Evolutionary conservation across 2,797 vertebrate species (phyloP).

Genomic region (Phyllotis vaccarum): DNA sequence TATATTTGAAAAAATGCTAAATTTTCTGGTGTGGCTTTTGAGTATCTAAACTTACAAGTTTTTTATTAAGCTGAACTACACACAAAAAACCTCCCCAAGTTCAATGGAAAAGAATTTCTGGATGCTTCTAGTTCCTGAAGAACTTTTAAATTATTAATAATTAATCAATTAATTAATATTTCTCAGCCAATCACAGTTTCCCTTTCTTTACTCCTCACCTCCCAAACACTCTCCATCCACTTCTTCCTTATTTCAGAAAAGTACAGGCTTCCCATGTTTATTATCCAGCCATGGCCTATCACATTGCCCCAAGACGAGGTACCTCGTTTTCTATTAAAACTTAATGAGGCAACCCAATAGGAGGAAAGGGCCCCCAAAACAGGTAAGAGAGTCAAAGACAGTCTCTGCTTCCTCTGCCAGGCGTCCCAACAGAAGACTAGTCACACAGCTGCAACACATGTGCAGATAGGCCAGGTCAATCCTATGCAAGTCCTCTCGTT

Average conservation of each 20-base stretch:
- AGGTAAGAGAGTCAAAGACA: too few relatives aligned
- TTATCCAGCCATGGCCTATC: too few relatives aligned
- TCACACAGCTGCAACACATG: too few relatives aligned
- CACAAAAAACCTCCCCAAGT: background rate
- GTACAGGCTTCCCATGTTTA: too few relatives aligned
- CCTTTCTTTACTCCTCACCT: background rate
- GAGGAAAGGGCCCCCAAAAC: too few relatives aligned
- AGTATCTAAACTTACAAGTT: slow-evolving; percentile 35
- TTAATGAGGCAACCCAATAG: too few relatives aligned
- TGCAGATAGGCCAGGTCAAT: too few relatives aligned
- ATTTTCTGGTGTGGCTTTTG: background rate
- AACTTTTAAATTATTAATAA: background rate
- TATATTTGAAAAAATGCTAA: slow-evolving; percentile 1
- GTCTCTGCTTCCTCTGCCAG: too few relatives aligned
- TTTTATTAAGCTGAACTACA: background rate
- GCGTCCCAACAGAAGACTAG: too few relatives aligned
- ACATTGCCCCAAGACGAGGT: too few relatives aligned
- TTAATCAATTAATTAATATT: background rate
- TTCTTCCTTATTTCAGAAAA: background rate
- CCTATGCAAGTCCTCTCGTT: too few relatives aligned
- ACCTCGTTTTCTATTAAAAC: too few relatives aligned
- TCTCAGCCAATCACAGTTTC: background rate
- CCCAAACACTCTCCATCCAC: background rate
- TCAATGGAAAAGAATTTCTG: background rate
- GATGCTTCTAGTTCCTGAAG: background rate